These are phyloP conservation scores for Xiphorhynchus erythropygius DNA, from an alignment of 2,797 vertebrate species.

Conservation along the genomic window DNA sequence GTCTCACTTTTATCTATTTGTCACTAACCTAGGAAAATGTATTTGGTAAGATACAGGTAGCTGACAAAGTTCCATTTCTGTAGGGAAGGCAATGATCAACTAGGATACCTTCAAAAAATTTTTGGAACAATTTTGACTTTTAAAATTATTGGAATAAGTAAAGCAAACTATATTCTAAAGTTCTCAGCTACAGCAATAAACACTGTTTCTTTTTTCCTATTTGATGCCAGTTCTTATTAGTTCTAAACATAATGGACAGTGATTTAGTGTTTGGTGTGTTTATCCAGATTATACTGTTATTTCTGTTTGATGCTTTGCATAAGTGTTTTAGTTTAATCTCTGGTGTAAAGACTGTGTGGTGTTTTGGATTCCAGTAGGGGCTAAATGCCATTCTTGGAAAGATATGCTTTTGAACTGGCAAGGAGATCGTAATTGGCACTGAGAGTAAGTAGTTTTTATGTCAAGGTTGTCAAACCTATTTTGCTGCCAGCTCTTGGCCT, in stretches of 20 bases:
- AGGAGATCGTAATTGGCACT: conserved; percentile 25
- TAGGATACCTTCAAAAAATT: neutral
- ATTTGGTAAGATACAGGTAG: neutral
- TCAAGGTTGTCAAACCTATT: conserved; percentile 58
- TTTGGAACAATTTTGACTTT: neutral
- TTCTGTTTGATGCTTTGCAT: neutral
- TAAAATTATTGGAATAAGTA: neutral
- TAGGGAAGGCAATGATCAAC: neutral
- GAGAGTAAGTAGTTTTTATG: conserved; percentile 51
- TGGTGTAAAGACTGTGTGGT: neutral
- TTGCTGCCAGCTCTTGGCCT: conserved; percentile 52
- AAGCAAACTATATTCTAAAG: neutral
- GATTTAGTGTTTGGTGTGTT: neutral
- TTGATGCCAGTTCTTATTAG: neutral
- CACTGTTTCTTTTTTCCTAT: neutral
- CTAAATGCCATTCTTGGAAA: conserved; percentile 39
- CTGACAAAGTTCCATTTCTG: neutral
- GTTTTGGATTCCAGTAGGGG: neutral
- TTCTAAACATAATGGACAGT: neutral
- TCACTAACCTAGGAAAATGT: neutral
- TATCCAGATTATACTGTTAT: neutral
- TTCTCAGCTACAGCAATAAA: neutral
- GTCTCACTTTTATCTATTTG: neutral
- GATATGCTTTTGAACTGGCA: conserved; percentile 47
- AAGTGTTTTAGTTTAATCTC: conserved; percentile 7